Percentiles rank a stretch among this genome's conserved stretches.
These are phyloP conservation scores for Boulengerochromis microlepis DNA, from an alignment of 2,113 vertebrate species.

Conservation along the genomic window DNA sequence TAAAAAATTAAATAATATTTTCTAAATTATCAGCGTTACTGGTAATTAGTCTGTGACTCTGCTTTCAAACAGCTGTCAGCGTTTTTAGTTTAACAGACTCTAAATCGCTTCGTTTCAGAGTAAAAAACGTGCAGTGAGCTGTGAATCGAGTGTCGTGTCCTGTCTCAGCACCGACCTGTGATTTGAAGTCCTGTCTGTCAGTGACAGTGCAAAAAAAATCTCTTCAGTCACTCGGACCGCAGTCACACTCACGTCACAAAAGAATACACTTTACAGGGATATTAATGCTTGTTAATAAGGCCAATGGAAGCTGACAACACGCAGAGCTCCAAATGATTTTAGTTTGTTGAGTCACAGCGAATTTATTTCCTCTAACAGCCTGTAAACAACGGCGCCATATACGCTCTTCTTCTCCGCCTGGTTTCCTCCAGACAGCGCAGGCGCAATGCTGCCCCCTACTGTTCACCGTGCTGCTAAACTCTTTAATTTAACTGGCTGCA, in stretches of 20 bases:
- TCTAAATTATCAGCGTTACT: not conserved
- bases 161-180: constrained; percentile 30
- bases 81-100: not conserved
- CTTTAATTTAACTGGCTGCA: not conserved
- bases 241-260: not conserved
- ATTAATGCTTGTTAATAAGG: rapidly evolving
- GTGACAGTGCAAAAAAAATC: constrained; percentile 52
- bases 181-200: not conserved
- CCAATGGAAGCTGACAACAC: not conserved
- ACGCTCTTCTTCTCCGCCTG: not conserved
- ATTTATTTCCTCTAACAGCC: not conserved
- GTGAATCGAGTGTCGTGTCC: not conserved
- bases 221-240: not conserved
- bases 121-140: not conserved
- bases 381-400: constrained; percentile 48
- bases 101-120: not conserved
- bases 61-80: not conserved
- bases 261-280: not conserved
- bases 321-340: not conserved
- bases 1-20: not conserved
- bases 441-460: not conserved
- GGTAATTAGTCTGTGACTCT: not conserved
- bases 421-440: constrained; percentile 55
- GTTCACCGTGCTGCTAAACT: not conserved
- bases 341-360: not conserved